Conservation (phyloP, 2,888 invertebrate genomes). For the Scaptomyza tumidula region DNA sequence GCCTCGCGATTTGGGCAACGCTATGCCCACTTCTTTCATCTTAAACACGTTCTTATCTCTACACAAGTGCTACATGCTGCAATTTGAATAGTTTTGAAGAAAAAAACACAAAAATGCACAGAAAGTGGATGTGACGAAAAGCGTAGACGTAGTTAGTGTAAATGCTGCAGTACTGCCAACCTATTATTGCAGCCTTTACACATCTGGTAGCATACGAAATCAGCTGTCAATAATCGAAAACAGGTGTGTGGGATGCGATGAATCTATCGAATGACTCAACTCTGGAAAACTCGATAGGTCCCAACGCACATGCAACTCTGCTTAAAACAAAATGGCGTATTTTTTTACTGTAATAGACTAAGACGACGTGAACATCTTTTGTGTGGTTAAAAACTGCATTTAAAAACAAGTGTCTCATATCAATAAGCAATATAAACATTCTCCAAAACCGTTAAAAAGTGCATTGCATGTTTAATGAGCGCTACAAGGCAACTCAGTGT, state of each 20-base stretch:
- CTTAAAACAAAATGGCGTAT: slow-evolving; percentile 81
- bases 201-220: slow-evolving; percentile 10
- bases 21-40: slow-evolving; percentile 81
- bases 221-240: slow-evolving; percentile 40
- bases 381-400: slow-evolving; percentile 73
- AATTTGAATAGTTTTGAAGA: slow-evolving; percentile 19
- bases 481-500: slow-evolving; percentile 80
- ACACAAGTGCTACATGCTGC: slow-evolving; percentile 48
- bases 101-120: slow-evolving; percentile 10
- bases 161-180: slow-evolving; percentile 41
- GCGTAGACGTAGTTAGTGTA: slow-evolving; percentile 33
- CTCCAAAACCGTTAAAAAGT: slow-evolving; percentile 56
- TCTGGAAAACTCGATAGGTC: slow-evolving; percentile 18
- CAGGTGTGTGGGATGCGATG: slow-evolving; percentile 35
- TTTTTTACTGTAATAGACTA: slow-evolving; percentile 70
- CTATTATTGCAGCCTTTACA: background rate
- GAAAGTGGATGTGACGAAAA: slow-evolving; percentile 26
- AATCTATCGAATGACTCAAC: slow-evolving; percentile 3
- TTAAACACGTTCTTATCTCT: slow-evolving; percentile 31
- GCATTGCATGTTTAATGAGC: slow-evolving; percentile 83
- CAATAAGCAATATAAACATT: slow-evolving; percentile 63
- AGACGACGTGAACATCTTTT: slow-evolving; percentile 75
- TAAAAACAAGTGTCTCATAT: slow-evolving; percentile 66
- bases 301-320: slow-evolving; percentile 26
- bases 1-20: slow-evolving; percentile 84